Conservation (phyloP, 2,888 invertebrate species). For the Amblyjoppa proteus region DNA sequence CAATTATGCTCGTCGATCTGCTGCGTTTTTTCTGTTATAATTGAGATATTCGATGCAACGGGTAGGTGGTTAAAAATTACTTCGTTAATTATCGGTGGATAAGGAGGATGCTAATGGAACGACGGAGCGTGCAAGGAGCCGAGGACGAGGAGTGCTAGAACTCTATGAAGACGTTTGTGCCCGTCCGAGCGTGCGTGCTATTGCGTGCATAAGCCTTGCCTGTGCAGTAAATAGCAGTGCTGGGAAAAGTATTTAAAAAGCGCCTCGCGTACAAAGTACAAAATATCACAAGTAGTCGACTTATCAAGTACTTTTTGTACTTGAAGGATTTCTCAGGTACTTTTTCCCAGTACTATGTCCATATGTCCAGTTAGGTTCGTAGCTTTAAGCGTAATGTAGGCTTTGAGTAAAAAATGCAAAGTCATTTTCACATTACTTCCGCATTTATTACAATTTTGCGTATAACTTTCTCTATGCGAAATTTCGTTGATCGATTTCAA, state of each 20-base stretch:
- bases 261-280: too few species aligned
- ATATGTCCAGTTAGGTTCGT: too few species aligned
- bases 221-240: neutral
- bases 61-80: constrained; percentile 47
- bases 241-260: neutral
- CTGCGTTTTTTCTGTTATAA: constrained; percentile 31
- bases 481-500: too few species aligned
- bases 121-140: constrained; percentile 40
- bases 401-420: too few species aligned
- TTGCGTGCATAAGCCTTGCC: neutral
- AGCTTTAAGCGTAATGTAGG: too few species aligned
- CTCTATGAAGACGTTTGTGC: constrained; percentile 31
- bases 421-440: too few species aligned
- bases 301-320: too few species aligned
- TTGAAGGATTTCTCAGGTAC: too few species aligned
- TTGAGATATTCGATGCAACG: constrained; percentile 37
- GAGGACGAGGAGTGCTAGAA: constrained; percentile 44
- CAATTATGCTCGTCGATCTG: neutral
- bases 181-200: constrained; percentile 10
- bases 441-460: too few species aligned
- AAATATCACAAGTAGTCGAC: too few species aligned
- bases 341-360: too few species aligned
- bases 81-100: constrained; percentile 53
- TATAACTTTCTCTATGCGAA: too few species aligned
- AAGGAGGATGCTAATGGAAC: constrained; percentile 50